phyloP scores from a whole-genome alignment of 2,797 vertebrate species.

The Masticophis lateralis region DNA sequence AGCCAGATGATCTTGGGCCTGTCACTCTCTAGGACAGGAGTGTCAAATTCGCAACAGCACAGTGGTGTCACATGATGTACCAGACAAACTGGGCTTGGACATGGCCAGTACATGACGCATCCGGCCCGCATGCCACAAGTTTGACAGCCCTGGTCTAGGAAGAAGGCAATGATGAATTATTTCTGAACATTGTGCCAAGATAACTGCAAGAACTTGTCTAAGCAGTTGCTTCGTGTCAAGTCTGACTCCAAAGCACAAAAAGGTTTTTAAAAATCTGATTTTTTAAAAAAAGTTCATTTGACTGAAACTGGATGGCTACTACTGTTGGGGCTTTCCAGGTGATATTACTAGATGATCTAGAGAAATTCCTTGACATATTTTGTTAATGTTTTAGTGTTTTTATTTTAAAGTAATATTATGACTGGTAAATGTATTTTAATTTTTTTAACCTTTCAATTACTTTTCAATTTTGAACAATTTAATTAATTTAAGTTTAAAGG shows the following conservation, averaged over 20 bases:
- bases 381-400: background rate
- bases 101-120: too few relatives aligned
- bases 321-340: background rate
- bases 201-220: background rate
- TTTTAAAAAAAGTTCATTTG: background rate
- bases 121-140: too few relatives aligned
- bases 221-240: background rate
- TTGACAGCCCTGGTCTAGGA: background rate
- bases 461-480: background rate
- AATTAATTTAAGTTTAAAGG: background rate
- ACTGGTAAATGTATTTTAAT: background rate
- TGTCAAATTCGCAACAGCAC: too few relatives aligned
- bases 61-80: too few relatives aligned
- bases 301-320: background rate
- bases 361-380: background rate
- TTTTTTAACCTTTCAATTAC: background rate
- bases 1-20: background rate
- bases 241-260: background rate
- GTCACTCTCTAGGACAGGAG: background rate
- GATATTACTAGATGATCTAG: background rate
- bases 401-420: background rate
- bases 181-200: background rate
- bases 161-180: background rate
- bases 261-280: background rate
- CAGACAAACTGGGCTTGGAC: too few relatives aligned